phyloP scores from a whole-genome alignment of 2,888 invertebrate genomes.

The Megaustenia siamemsis region DNA sequence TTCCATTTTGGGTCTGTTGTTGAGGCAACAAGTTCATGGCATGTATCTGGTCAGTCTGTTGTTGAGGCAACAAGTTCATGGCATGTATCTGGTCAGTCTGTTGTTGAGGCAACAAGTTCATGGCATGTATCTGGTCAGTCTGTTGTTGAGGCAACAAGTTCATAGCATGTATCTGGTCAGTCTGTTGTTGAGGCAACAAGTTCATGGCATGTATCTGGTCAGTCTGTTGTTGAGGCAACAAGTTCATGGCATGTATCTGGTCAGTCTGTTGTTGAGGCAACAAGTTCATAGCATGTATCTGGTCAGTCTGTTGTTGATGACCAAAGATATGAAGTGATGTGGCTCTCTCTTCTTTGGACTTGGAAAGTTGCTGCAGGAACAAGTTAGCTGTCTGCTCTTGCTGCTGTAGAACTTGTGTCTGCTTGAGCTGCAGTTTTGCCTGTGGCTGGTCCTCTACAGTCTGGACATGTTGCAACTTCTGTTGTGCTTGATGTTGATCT shows the following conservation, averaged over 20 bases:
- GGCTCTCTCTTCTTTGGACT: neutral
- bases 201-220: constrained; percentile 34
- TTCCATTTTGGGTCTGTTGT: neutral
- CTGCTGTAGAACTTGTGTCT: constrained; percentile 14
- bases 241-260: constrained; percentile 30
- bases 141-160: too few species aligned
- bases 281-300: neutral
- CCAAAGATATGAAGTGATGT: neutral
- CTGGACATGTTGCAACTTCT: constrained; percentile 16
- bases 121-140: constrained; percentile 39
- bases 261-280: constrained; percentile 34
- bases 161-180: neutral
- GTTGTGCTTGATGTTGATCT: constrained; percentile 38
- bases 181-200: neutral
- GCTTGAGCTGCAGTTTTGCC: constrained; percentile 33
- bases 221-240: too few species aligned
- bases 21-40: neutral
- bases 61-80: too few species aligned
- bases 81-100: neutral
- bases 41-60: constrained; percentile 46
- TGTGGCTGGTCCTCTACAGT: constrained; percentile 9
- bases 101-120: neutral
- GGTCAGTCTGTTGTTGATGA: neutral
- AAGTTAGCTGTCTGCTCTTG: constrained; percentile 3
- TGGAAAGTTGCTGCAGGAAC: constrained; percentile 22